These are phyloP conservation scores for Idaea biselata DNA, from an alignment of 2,888 invertebrate genomes.

Conservation along the genomic window DNA sequence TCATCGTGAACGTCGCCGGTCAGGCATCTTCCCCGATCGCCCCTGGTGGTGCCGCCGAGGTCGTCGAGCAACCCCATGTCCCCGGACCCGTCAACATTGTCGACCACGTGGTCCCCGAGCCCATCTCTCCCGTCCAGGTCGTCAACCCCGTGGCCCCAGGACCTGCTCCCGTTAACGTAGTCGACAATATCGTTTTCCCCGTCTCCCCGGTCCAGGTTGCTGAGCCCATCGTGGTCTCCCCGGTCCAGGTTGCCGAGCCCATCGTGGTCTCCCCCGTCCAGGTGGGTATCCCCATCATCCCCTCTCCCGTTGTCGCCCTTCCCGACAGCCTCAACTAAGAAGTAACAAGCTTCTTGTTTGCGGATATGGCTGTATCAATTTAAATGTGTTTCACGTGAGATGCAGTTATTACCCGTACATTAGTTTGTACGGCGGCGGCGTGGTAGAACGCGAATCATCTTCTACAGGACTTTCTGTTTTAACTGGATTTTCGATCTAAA, in stretches of 20 bases:
- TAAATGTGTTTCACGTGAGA: background rate
- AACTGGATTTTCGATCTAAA: background rate
- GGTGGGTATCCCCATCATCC: conserved; percentile 28
- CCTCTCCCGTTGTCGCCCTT: conserved; percentile 31
- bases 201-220: conserved; percentile 26
- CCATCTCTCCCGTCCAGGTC: conserved; percentile 12
- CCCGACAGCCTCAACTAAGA: conserved; percentile 34
- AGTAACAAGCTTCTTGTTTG: background rate
- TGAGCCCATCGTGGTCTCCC: conserved; percentile 17
- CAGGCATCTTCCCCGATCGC: conserved; percentile 26
- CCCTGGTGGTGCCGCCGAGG: conserved; percentile 26
- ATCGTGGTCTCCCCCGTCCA: conserved; percentile 27
- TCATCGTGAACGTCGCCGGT: conserved; percentile 30
- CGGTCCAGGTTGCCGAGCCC: conserved; percentile 19
- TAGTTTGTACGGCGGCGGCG: background rate
- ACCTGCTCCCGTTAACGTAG: conserved; percentile 16
- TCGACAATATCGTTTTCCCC: background rate
- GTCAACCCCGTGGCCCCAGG: conserved; percentile 12
- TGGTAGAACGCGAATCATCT: background rate
- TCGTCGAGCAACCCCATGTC: conserved; percentile 21
- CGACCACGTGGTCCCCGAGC: conserved; percentile 8
- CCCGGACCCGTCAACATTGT: conserved; percentile 30
- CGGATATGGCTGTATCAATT: background rate
- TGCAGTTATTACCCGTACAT: background rate
- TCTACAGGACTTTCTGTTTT: background rate